Evolutionary conservation across 2,113 vertebrate species (phyloP), one percentile per base, ranked within the genome.

Genomic region (Lepisosteus osseus): DNA sequence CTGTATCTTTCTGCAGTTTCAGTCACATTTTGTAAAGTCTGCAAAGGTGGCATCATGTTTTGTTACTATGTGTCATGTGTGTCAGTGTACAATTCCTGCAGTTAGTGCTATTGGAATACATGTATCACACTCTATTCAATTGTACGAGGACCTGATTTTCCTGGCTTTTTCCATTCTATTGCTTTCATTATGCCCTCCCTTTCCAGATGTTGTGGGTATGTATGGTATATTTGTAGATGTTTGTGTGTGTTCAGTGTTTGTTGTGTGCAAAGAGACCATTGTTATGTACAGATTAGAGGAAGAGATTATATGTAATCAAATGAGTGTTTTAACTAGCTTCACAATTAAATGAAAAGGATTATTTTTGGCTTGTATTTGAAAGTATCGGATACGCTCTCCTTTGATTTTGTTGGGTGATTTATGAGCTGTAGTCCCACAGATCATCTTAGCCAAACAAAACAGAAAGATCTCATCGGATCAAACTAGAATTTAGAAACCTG

Each of bases 191-290:
- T 82, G 85, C 84, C 79, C 86, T 89, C 87, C 86, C 70, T 82
- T 86, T 86, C 82, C 92, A 96, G 95, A 95, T 89, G 87, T 90
- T 84, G 92, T 94, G 74, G 95, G 95, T 96, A 95, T 77, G 95
- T 95, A 95, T 85, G 76, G 72, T 69, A 82, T 76, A 82, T 66
- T 72, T 55, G 15, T 70, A 6, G 72, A 78, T 71, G 78, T 74
- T 76, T 85, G 69, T 78, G 80, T 91, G 80, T 85, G 79, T 86
- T 85, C 69, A 78, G 67, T 86, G 79, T 70, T 77, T 61, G 54
- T 45, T 56, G 54, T 65, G 62, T 69, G 67, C 84, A 76, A 78
- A 72, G 77, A 81, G 84, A 82, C 78, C 65, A 40, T 40, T 62
- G 40, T 51, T 57, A 47, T 62, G 67, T 69, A 69, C 67, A 41